phyloP scores from a whole-genome alignment of 2,888 invertebrate species.

The Zaprionus lineosus region DNA sequence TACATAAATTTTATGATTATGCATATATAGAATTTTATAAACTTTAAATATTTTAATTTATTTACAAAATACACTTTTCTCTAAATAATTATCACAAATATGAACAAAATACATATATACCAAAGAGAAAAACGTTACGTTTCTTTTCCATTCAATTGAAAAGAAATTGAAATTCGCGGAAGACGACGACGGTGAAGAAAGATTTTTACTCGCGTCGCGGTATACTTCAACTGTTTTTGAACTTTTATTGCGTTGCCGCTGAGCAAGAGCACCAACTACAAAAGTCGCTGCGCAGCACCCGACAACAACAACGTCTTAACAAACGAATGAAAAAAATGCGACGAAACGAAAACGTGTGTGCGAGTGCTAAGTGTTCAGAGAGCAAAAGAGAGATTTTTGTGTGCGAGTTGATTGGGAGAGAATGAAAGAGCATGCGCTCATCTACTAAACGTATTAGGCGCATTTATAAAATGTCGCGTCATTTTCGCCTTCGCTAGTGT shows the following conservation, averaged over 20 bases:
- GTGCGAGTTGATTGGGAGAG: no score
- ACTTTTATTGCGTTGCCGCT: slow-evolving; percentile 78
- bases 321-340: slow-evolving; percentile 34
- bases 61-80: slow-evolving; percentile 16
- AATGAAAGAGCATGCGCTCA: no score
- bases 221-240: slow-evolving; percentile 77
- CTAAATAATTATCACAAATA: slow-evolving; percentile 25
- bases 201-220: slow-evolving; percentile 80
- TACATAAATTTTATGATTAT: slow-evolving; percentile 18
- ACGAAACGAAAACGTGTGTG: slow-evolving; percentile 42
- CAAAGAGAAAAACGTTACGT: slow-evolving; percentile 44
- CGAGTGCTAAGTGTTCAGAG: slow-evolving; percentile 46
- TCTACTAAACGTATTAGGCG: slow-evolving; percentile 25
- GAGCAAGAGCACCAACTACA: slow-evolving; percentile 74
- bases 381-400: slow-evolving; percentile 9
- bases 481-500: slow-evolving; percentile 48
- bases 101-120: slow-evolving; percentile 39
- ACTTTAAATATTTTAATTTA: slow-evolving; percentile 32
- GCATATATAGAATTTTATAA: slow-evolving; percentile 31
- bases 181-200: slow-evolving; percentile 70
- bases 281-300: slow-evolving; percentile 57
- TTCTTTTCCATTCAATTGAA: slow-evolving; percentile 51
- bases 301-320: slow-evolving; percentile 59
- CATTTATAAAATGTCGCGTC: slow-evolving; percentile 31
- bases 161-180: slow-evolving; percentile 68